phyloP scores from a whole-genome alignment of 2,797 vertebrate genomes.

The Tangara arthus region DNA sequence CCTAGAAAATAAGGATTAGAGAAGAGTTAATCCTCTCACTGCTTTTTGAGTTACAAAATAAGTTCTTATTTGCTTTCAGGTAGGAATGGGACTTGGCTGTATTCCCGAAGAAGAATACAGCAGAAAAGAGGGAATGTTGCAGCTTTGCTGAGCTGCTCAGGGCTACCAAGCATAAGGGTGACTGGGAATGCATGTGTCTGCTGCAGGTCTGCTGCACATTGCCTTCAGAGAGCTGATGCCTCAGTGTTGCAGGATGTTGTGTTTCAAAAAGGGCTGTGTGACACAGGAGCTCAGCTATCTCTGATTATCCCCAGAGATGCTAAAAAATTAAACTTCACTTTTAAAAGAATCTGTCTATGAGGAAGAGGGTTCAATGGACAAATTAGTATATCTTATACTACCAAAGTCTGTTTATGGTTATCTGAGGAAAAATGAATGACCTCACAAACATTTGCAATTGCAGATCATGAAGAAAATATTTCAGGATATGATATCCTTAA shows the following conservation, averaged over 20 bases:
- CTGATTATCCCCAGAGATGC: background rate
- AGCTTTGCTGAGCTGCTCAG: background rate
- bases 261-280: background rate
- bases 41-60: background rate
- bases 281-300: background rate
- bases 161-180: background rate
- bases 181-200: background rate
- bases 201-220: background rate
- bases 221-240: background rate
- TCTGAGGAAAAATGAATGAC: background rate
- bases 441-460: background rate
- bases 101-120: background rate
- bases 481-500: background rate
- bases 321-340: background rate
- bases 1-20: background rate
- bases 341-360: background rate
- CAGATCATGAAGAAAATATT: background rate
- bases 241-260: background rate
- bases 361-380: background rate
- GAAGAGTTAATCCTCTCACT: background rate
- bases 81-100: background rate
- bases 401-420: background rate
- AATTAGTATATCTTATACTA: background rate
- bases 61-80: background rate
- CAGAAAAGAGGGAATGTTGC: background rate